Conservation (phyloP, 2,113 vertebrate species). For the Rutilus rutilus region DNA sequence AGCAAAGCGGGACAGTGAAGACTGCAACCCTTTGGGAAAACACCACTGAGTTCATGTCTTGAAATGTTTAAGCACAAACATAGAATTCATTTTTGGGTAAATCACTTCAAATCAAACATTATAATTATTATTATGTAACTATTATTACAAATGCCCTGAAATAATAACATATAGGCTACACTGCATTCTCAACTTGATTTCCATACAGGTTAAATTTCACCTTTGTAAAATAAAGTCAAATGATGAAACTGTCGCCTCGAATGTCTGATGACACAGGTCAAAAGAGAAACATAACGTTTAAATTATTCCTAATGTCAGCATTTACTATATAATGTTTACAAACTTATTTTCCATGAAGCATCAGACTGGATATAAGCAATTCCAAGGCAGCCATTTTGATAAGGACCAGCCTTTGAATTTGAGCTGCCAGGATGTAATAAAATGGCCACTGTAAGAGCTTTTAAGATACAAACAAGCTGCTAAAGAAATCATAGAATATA, state of each 20-base stretch:
- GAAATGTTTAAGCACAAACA: constrained; percentile 1
- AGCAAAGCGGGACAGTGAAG: neutral
- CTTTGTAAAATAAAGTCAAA: constrained; percentile 72
- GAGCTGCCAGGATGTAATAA: constrained; percentile 53
- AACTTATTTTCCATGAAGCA: neutral
- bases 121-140: neutral
- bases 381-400: constrained; percentile 65
- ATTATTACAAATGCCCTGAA: neutral
- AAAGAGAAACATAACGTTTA: neutral
- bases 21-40: neutral
- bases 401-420: constrained; percentile 48
- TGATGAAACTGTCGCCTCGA: constrained; percentile 46
- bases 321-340: neutral
- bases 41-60: neutral
- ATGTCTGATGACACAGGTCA: constrained; percentile 8
- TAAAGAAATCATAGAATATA: neutral
- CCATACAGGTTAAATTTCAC: constrained; percentile 58
- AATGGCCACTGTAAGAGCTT: constrained; percentile 53
- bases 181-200: neutral
- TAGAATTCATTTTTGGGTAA: constrained; percentile 28
- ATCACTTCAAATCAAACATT: constrained; percentile 10
- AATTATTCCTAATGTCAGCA: neutral
- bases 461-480: neutral
- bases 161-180: neutral
- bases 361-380: constrained; percentile 4